Evolutionary conservation across 2,797 vertebrate genomes (phyloP).

Genomic region (Hippocampus kuda): DNA sequence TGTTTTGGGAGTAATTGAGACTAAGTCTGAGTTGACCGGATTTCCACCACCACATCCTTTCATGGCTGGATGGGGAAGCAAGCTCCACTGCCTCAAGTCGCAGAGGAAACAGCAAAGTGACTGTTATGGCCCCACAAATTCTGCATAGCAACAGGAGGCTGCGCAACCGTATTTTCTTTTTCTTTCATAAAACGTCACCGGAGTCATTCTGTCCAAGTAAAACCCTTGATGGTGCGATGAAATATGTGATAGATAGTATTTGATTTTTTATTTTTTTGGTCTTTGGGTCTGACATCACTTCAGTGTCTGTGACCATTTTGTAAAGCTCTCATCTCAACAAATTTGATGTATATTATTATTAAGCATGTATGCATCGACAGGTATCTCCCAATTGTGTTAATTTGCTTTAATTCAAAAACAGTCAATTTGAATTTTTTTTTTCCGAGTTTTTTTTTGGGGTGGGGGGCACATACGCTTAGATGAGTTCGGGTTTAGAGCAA

Average conservation of each 20-base stretch:
- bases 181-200: neutral
- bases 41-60: neutral
- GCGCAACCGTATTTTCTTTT: neutral
- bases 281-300: neutral
- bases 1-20: neutral
- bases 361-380: neutral
- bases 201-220: neutral
- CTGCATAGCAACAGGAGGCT: neutral
- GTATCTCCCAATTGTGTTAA: neutral
- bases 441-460: neutral
- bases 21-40: neutral
- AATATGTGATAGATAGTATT: neutral
- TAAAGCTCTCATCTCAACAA: neutral
- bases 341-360: neutral
- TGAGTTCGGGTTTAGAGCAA: constrained; percentile 5
- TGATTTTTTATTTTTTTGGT: neutral
- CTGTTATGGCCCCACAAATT: neutral
- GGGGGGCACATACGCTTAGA: neutral
- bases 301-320: neutral
- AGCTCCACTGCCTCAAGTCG: neutral
- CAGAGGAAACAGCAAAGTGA: neutral
- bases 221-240: neutral
- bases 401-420: neutral
- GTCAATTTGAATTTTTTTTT: no score
- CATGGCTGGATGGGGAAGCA: neutral